Evolutionary conservation across 2,113 vertebrate genomes (phyloP).

Genomic region (Psilopogon haemacephalus): DNA sequence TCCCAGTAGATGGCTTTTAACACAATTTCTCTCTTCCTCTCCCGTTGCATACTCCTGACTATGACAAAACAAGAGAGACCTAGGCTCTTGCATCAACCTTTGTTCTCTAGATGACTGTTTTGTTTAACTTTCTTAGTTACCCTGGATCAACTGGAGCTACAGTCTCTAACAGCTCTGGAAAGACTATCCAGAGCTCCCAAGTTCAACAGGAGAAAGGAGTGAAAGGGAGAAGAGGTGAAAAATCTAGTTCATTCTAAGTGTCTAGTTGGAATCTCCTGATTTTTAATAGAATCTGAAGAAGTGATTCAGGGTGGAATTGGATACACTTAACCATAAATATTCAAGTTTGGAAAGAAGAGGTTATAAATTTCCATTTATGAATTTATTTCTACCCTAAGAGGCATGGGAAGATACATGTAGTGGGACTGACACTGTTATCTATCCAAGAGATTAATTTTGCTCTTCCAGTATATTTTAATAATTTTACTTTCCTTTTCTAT

Average conservation of each 20-base stretch:
- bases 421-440: neutral
- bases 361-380: neutral
- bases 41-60: conserved; percentile 12
- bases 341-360: neutral
- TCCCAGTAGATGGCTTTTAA: conserved; percentile 66
- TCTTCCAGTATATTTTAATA: neutral
- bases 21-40: conserved; percentile 64
- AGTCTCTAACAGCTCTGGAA: neutral
- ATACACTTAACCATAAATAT: neutral
- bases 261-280: neutral
- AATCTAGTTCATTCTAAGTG: neutral
- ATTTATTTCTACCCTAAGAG: neutral
- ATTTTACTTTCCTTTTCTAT: neutral
- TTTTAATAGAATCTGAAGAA: neutral
- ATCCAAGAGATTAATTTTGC: neutral
- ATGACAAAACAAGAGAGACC: conserved; percentile 38
- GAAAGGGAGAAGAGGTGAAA: neutral
- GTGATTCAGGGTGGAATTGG: neutral
- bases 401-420: neutral
- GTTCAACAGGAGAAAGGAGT: neutral
- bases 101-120: conserved; percentile 34
- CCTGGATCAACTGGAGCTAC: neutral
- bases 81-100: conserved; percentile 46
- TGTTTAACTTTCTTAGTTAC: conserved; percentile 43
- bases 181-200: neutral